Evolutionary conservation across 2,888 invertebrate species (phyloP), one percentile per base, ranked within the genome.

Genomic region (Heteropelma amictum): DNA sequence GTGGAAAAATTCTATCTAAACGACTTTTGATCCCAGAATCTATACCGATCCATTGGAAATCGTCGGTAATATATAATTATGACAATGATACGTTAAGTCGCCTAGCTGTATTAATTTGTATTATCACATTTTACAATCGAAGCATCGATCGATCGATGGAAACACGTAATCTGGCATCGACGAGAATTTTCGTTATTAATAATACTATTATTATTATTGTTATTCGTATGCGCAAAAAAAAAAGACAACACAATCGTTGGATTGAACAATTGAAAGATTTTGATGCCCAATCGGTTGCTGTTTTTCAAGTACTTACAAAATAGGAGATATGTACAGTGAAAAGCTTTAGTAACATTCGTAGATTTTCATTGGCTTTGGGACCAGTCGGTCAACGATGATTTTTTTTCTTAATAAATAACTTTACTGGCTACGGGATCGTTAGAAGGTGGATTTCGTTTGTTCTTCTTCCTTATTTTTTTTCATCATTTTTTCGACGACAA

Each of bases 381-480:
- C 82, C 81, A 81, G 77, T 77, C 80, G 82, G 82, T 78, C 79
- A 77, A 72, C 51, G 35, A 58, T 68, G 42, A 35, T 54, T 49
- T 63, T 45, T 53, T 49, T 60, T 75, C 82, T 81, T 82, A 82
- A 83, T 79, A 80, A 81, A 83, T 82, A 82, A 82, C 82, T 83
- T 84, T 83, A 84, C 86, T 86, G 86, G 87, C 85, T 86, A 84
- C 83, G 82, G 83, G 81, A 83, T 86, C 81, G 81, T 83, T 83
- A 79, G 70, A 78, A 77, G 72, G 73, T 79, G 54, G 64, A 38
- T 71, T 35, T 35, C 51, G 23, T 49, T 67, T 35, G 23, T 56
- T 56, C 21, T 42, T 30, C 10, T 6, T 17, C 38, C 30, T 49
- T 12, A 35, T 53, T 60, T 33, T 19, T 14, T 60, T 45, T 30